These are phyloP conservation scores for Aurelia sp. DNA, from an alignment of 30 jellyfish, hydroid and myxozoan species.

Conservation along the genomic window DNA sequence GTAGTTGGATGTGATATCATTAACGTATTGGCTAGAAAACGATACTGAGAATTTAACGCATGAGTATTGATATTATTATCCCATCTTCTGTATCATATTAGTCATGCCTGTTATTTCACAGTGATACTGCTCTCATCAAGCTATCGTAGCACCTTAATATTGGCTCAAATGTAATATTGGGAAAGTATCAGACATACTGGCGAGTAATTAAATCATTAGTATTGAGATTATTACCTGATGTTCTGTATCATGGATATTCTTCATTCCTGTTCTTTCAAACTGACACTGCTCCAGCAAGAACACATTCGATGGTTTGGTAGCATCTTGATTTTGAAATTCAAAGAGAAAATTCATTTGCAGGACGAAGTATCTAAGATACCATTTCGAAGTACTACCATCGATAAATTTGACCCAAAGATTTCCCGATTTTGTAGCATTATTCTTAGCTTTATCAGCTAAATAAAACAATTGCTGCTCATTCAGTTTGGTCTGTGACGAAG, in stretches of 20 bases:
- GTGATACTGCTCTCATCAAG: constrained; percentile 37
- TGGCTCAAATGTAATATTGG: too few species aligned
- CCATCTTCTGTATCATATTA: constrained; percentile 48
- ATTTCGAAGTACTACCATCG: constrained; percentile 64
- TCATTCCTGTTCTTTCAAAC: constrained; percentile 67
- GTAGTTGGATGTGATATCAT: too few species aligned
- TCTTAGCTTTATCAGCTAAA: constrained; percentile 70
- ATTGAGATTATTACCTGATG: constrained; percentile 50
- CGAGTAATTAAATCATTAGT: too few species aligned
- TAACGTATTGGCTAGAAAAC: too few species aligned
- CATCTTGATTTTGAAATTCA: constrained; percentile 66
- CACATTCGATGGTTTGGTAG: constrained; percentile 46
- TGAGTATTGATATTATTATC: constrained; percentile 1
- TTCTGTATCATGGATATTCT: constrained; percentile 63
- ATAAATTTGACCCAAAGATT: constrained; percentile 49
- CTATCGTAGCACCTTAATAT: too few species aligned
- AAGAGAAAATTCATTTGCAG: constrained; percentile 71
- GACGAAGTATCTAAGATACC: constrained; percentile 61
- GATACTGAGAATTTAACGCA: too few species aligned
- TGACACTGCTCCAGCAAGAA: constrained; percentile 71
- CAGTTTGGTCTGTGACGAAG: constrained; percentile 42
- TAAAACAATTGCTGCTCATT: constrained; percentile 61
- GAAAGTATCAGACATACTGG: too few species aligned
- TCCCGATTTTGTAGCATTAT: constrained; percentile 64
- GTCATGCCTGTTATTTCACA: constrained; percentile 59